Conservation (phyloP, 1,140 invertebrate genomes). For the Spodoptera litura region DNA sequence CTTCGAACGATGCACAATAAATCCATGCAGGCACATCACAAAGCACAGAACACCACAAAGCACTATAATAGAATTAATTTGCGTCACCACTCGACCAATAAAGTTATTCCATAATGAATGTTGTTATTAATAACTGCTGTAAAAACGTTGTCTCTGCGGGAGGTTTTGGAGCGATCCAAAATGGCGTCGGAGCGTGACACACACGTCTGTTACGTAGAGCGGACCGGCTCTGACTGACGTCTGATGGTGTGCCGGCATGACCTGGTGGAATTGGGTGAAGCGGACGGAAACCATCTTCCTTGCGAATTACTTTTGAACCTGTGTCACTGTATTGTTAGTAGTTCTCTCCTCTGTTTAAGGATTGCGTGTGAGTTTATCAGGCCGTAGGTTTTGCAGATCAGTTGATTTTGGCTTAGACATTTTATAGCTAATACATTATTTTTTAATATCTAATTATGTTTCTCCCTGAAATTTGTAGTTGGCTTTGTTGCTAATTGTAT, state of each 20-base stretch:
- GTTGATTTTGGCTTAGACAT: no score
- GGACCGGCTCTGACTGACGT: slow-evolving; percentile 32
- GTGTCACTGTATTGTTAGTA: no score
- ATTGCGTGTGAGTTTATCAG: no score
- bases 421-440: no score
- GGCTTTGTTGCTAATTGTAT: no score
- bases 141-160: slow-evolving; percentile 46
- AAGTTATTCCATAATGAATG: slow-evolving; percentile 32
- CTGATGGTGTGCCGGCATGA: slow-evolving; percentile 34
- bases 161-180: slow-evolving; percentile 28
- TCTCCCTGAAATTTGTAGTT: no score
- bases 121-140: slow-evolving; percentile 43
- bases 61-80: slow-evolving; percentile 39
- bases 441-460: no score
- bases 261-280: slow-evolving; percentile 36
- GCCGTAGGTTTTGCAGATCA: no score
- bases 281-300: slow-evolving; percentile 30
- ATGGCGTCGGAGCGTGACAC: slow-evolving; percentile 18
- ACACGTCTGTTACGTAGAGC: slow-evolving; percentile 4
- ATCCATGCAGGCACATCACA: slow-evolving; percentile 37
- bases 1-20: slow-evolving; percentile 11
- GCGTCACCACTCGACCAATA: slow-evolving; percentile 23
- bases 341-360: no score
- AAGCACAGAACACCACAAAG: slow-evolving; percentile 43
- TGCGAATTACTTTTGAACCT: slow-evolving; percentile 11